Evolutionary conservation across 2,113 vertebrate genomes (phyloP).

Genomic region (Marmota flaviventris): DNA sequence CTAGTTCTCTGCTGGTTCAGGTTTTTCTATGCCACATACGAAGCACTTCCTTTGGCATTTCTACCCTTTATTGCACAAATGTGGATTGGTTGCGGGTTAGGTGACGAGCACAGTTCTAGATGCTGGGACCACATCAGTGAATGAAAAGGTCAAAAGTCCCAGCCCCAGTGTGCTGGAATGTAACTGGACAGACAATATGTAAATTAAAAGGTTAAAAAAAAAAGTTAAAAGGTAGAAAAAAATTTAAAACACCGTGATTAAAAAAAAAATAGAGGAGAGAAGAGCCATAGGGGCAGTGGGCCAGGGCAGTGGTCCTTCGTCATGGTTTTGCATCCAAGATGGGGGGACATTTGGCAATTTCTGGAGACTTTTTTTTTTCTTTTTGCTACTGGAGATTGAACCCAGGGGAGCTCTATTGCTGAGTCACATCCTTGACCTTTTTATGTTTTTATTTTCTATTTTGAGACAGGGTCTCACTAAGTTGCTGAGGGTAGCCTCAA

Average conservation of each 20-base stretch:
- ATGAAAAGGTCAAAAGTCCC: neutral
- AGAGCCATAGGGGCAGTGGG: neutral
- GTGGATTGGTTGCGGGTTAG: neutral
- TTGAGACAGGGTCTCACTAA: too few relatives aligned
- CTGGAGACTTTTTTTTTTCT: neutral
- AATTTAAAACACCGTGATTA: neutral
- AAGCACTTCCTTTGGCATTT: neutral
- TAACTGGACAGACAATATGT: neutral
- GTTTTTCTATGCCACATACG: neutral
- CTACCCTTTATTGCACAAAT: neutral
- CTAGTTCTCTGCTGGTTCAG: neutral
- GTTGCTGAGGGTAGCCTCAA: too few relatives aligned
- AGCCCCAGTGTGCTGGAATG: neutral
- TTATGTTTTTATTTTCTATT: too few relatives aligned
- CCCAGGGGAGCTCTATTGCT: too few relatives aligned
- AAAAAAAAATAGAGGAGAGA: neutral
- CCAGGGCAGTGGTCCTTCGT: neutral
- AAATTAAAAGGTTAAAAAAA: neutral
- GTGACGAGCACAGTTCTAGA: neutral
- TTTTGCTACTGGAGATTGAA: too few relatives aligned
- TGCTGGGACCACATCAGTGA: neutral
- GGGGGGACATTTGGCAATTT: neutral
- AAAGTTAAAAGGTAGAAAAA: neutral
- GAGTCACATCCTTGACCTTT: too few relatives aligned
- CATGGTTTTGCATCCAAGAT: neutral